Base-by-base conservation (phyloP, 2,113 vertebrate species). In the Diphyllodes magnificus region DNA sequence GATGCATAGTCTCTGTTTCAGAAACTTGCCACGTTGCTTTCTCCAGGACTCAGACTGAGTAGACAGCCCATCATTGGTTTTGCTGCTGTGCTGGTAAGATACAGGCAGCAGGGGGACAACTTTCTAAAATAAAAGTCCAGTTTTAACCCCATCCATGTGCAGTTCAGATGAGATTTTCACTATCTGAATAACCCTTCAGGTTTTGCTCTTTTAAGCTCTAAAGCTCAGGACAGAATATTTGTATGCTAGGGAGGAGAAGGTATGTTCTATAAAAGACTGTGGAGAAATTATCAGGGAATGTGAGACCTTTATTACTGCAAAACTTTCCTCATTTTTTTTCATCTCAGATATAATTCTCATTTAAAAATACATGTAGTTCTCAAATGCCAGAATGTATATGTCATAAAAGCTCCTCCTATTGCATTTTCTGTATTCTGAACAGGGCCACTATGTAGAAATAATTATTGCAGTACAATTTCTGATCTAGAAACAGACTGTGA, bases 1-100 rank as follows among this genome's bases (percentile, higher is more conserved):
- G 1, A 57, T 54, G 12, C 42, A 57, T 16, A 65, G 28, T 4
- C 7, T 72, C 13, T 59, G 6, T 75, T 92, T 64, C 63, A 83
- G 57, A 88, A 93, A 82, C 37, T 44, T 50, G 64, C 20, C 15
- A 27, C 15, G 28, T 88, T 82, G 22, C 31, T 86, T 92, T 83
- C 71, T 88, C 6, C 19, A 57, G n/a, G 19, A 12, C 27, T 90
- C 31, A 56, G 22, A 18, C 28, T 45, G 7, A 15, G 31, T 44
- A 37, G 24, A 44, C 11, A 8, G 15, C 37, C 22, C 49, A 9
- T 33, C 4, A 5, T 0, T 4, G 1, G 5, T 16, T 45, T 37
- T 82, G 1, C 37, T 88, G 33, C 9, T 82, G 7, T 88, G 7
- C 24, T 82, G 30, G 28, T 50, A 69, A 84, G 8, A 12, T 63